Conservation (phyloP, 1,140 invertebrate species). For the Melipona quadrifasciata region DNA sequence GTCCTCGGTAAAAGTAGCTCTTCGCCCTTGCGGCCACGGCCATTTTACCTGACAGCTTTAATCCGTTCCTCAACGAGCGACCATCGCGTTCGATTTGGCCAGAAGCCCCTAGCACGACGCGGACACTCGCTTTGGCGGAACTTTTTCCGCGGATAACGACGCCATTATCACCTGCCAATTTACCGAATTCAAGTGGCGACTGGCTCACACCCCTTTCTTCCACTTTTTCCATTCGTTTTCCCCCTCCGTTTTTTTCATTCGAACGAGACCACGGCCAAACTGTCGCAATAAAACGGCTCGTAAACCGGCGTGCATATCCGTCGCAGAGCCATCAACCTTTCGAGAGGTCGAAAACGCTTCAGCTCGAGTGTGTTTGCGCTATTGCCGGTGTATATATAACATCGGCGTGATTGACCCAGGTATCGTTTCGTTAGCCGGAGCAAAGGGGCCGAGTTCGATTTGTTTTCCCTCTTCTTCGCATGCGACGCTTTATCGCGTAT, state of each 20-base stretch:
- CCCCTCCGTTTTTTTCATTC: not conserved
- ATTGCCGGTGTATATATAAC: not conserved
- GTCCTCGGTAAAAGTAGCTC: not conserved
- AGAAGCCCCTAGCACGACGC: not conserved
- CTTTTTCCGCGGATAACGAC: conserved; percentile 6
- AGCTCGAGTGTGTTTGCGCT: not conserved
- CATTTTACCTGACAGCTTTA: not conserved
- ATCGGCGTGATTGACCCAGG: not conserved
- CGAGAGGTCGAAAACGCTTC: conserved; percentile 16
- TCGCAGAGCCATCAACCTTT: conserved; percentile 46
- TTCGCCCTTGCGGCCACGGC: not conserved
- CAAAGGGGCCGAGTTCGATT: not conserved
- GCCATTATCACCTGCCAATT: conserved; percentile 54
- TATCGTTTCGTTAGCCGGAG: conserved; percentile 29
- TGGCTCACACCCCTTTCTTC: conserved; percentile 24
- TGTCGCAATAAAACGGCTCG: conserved; percentile 62
- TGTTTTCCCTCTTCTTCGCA: not conserved
- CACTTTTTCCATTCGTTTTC: conserved; percentile 11
- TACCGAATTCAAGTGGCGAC: conserved; percentile 37
- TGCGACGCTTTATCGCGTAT: not conserved
- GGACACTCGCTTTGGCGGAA: not conserved
- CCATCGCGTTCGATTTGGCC: not conserved
- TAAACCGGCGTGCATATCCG: conserved; percentile 48
- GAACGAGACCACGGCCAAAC: conserved; percentile 23
- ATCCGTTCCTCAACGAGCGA: not conserved